Conservation (phyloP, 2,888 invertebrate species). For the Alentia gelatinosa region DNA sequence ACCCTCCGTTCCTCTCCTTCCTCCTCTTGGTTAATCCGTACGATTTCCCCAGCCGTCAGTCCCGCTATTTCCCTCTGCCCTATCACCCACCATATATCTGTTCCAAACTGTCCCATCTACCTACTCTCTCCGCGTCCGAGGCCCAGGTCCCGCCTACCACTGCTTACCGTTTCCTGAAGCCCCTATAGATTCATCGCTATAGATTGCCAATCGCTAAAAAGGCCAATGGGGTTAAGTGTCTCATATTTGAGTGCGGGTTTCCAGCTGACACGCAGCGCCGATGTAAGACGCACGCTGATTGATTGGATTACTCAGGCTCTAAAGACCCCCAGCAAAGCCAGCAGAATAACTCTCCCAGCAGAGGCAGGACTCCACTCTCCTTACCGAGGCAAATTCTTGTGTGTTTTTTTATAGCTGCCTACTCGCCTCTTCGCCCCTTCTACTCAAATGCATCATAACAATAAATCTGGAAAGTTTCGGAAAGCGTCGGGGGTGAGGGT, state of each 20-base stretch:
- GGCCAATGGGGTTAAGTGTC: background rate
- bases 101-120: too few species aligned
- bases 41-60: too few species aligned
- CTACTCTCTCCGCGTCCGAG: too few species aligned
- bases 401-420: background rate
- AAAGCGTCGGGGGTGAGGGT: too few species aligned
- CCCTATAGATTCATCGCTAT: background rate
- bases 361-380: background rate
- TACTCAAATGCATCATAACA: background rate
- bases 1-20: too few species aligned
- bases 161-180: background rate
- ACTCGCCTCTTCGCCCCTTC: background rate
- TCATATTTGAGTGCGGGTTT: background rate
- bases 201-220: background rate
- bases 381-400: background rate
- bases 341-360: background rate
- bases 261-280: background rate
- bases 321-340: background rate
- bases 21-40: too few species aligned
- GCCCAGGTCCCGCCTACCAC: background rate
- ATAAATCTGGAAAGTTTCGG: background rate
- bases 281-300: background rate
- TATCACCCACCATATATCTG: too few species aligned
- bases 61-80: too few species aligned
- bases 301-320: constrained; percentile 7